Percentiles rank a stretch among this genome's conserved stretches.
Conservation (phyloP, 2,888 invertebrate species). For the Andrena flavipes region DNA sequence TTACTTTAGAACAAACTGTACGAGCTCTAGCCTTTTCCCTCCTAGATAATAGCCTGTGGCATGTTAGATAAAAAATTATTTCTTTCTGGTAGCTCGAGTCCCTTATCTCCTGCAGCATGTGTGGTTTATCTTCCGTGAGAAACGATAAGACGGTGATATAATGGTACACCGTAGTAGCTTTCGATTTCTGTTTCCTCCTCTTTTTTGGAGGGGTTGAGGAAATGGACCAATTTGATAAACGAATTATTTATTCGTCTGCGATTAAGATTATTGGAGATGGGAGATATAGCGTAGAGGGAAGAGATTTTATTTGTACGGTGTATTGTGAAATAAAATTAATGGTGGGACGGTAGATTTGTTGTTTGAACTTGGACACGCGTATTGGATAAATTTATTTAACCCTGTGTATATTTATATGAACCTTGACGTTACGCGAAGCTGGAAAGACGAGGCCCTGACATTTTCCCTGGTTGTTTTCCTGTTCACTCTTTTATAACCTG, state of each 20-base stretch:
- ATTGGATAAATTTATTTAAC: conserved; percentile 20
- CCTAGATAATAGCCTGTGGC: conserved; percentile 17
- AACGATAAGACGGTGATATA: conserved; percentile 44
- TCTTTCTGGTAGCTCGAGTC: conserved; percentile 1
- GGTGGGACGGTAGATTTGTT: not conserved
- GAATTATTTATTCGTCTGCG: conserved; percentile 15
- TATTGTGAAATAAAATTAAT: not conserved
- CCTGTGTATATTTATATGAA: conserved; percentile 36
- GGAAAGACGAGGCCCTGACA: conserved; percentile 72
- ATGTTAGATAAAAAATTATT: conserved; percentile 49
- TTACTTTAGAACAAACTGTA: conserved; percentile 40
- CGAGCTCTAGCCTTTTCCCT: not conserved
- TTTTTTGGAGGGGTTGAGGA: not conserved
- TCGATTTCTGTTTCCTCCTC: conserved; percentile 27
- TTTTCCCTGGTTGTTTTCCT: conserved; percentile 76
- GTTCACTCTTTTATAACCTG: conserved; percentile 66
- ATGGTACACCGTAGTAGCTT: conserved; percentile 16
- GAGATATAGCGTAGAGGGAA: not conserved
- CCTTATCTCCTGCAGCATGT: conserved; percentile 38
- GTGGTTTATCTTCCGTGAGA: conserved; percentile 44
- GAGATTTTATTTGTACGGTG: not conserved
- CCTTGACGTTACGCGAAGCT: conserved; percentile 25
- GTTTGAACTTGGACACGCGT: not conserved
- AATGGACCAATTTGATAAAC: not conserved
- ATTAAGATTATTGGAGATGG: conserved; percentile 3